Percentiles rank a stretch among this genome's conserved stretches.
Evolutionary conservation across 1,140 invertebrate genomes (phyloP).

Genomic region (Pomacea maculata): DNA sequence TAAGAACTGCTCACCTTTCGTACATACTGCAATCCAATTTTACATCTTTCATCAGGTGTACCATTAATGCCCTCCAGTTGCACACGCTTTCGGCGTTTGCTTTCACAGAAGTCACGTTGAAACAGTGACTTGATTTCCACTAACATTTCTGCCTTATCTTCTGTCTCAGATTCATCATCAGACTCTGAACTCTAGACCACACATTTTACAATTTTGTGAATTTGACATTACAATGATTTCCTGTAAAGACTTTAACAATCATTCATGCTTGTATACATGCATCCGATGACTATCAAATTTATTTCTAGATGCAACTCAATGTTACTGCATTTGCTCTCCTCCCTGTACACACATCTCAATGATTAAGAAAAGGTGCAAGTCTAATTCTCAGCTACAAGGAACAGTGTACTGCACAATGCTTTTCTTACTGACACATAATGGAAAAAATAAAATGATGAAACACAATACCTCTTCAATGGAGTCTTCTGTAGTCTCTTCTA

Average conservation of each 20-base stretch:
- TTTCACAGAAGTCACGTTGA: slow-evolving; percentile 2
- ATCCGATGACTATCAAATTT: neutral
- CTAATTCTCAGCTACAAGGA: neutral
- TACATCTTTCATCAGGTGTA: slow-evolving; percentile 74
- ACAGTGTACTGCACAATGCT: neutral
- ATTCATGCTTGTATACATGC: too few species aligned
- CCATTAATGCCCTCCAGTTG: slow-evolving; percentile 71
- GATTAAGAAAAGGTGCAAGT: neutral
- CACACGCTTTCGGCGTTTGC: slow-evolving; percentile 38
- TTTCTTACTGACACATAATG: neutral
- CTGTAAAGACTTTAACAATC: too few species aligned
- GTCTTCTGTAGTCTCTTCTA: slow-evolving; percentile 22
- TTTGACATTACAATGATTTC: neutral
- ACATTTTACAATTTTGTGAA: neutral
- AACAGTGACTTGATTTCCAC: slow-evolving; percentile 28
- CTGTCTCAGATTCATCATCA: slow-evolving; percentile 14
- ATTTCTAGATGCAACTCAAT: neutral
- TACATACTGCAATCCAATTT: slow-evolving; percentile 74
- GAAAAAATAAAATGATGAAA: neutral
- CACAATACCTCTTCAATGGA: slow-evolving; percentile 28
- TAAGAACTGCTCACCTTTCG: slow-evolving; percentile 65
- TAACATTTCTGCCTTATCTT: slow-evolving; percentile 19
- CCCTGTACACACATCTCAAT: neutral
- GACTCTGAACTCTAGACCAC: slow-evolving; percentile 11
- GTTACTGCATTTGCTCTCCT: neutral